A percentile compares a stretch with the other conserved stretches of the same genome.
Conservation (phyloP, 2,113 vertebrate species). For the Varanus komodoensis region DNA sequence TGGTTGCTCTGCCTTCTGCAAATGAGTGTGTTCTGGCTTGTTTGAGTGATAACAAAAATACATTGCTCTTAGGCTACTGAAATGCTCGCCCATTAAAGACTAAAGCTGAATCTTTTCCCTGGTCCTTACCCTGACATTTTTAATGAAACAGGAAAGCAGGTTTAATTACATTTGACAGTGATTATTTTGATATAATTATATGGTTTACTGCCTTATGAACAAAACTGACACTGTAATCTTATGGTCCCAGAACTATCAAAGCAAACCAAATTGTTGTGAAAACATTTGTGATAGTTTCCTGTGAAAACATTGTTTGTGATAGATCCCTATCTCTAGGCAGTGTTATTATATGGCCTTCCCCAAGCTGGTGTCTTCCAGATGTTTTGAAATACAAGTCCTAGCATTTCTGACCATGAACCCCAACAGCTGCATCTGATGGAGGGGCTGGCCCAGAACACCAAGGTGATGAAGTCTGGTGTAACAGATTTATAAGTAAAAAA, state of each 20-base stretch:
- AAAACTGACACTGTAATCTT: neutral
- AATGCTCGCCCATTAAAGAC: neutral
- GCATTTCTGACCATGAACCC: too few relatives aligned
- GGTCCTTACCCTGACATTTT: neutral
- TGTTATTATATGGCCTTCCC: neutral
- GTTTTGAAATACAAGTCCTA: too few relatives aligned
- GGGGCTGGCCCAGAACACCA: too few relatives aligned
- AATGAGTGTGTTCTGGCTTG: neutral
- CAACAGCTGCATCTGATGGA: too few relatives aligned
- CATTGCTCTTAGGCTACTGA: conserved; percentile 3
- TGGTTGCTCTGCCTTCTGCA: neutral
- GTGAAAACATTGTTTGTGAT: neutral
- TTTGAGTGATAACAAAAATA: neutral
- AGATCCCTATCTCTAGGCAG: too few relatives aligned
- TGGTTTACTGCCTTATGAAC: neutral
- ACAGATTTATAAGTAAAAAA: too few relatives aligned
- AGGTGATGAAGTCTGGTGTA: too few relatives aligned
- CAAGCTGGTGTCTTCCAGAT: too few relatives aligned
- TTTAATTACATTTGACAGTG: neutral
- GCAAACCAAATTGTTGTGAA: neutral
- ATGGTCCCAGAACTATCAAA: neutral
- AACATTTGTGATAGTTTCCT: neutral
- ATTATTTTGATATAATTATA: neutral
- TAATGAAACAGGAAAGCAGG: neutral
- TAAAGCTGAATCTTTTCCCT: neutral